phyloP scores from a whole-genome alignment of 2,797 vertebrate species.

The Peromyscus eremicus region DNA sequence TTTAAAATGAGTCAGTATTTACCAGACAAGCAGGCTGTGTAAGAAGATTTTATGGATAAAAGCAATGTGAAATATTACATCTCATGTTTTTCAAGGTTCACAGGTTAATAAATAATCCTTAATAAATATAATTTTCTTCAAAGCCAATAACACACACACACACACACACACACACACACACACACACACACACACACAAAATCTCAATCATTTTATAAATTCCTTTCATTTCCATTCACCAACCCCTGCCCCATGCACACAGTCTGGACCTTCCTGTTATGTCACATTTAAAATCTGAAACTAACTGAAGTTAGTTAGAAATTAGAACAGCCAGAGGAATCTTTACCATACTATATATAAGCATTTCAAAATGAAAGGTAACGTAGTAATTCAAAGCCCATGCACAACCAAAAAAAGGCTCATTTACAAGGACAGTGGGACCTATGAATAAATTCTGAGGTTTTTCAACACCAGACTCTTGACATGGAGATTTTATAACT shows the following conservation, averaged over 20 bases:
- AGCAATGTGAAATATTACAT: conserved; percentile 30
- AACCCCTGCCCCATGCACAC: background rate
- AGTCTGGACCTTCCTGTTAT: background rate
- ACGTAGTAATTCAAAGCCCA: conserved; percentile 45
- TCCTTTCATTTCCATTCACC: conserved; percentile 43
- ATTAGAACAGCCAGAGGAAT: conserved; percentile 63
- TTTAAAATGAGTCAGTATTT: conserved; percentile 46
- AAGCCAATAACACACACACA: background rate
- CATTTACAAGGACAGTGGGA: conserved; percentile 54
- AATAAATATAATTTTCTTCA: conserved; percentile 46
- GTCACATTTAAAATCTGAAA: conserved; percentile 67
- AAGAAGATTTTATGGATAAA: conserved; percentile 60
- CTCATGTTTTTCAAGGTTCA: conserved; percentile 11
- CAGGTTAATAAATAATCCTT: conserved; percentile 40
- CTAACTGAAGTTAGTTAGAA: conserved; percentile 54
- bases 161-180: background rate
- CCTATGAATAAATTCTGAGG: conserved; percentile 62
- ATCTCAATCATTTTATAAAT: conserved; percentile 55
- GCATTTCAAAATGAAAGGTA: conserved; percentile 55
- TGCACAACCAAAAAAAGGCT: conserved; percentile 45
- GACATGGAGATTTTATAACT: conserved; percentile 62
- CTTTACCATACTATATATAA: conserved; percentile 6
- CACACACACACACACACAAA: too few species aligned
- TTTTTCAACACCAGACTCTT: conserved; percentile 56
- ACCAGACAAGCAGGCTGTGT: conserved; percentile 1